Percentiles rank a stretch among this genome's conserved stretches.
These are phyloP conservation scores for Stigmatopora argus DNA, from an alignment of 2,113 vertebrate species.

Conservation along the genomic window DNA sequence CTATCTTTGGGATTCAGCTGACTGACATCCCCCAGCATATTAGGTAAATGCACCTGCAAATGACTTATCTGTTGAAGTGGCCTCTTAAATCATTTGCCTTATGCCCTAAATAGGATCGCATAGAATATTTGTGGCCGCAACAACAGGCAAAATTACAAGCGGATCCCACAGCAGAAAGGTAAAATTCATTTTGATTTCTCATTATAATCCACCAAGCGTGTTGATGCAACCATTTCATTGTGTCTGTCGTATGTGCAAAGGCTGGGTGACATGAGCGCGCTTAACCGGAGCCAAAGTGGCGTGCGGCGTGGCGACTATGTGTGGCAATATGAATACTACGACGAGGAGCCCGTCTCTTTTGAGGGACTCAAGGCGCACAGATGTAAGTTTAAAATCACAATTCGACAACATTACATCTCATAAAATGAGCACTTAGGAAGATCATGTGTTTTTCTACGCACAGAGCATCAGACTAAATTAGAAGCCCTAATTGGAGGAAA, in stretches of 20 bases:
- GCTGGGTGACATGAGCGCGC: constrained; percentile 22
- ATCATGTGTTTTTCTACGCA: background rate
- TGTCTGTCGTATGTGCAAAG: background rate
- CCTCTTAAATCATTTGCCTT: background rate
- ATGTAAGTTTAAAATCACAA: constrained; percentile 73
- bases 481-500: no score
- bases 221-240: background rate
- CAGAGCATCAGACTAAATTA: background rate
- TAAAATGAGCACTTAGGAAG: background rate
- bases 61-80: background rate
- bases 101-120: background rate
- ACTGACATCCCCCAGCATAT: background rate
- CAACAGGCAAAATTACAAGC: background rate
- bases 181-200: background rate
- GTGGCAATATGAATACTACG: constrained; percentile 95
- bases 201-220: background rate
- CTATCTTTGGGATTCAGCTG: background rate
- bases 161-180: background rate
- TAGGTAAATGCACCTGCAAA: background rate
- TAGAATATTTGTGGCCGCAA: background rate
- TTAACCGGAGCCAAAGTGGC: constrained; percentile 72
- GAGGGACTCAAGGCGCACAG: constrained; percentile 90
- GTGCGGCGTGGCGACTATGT: constrained; percentile 80
- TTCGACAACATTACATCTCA: background rate
- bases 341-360: constrained; percentile 87